Evolutionary conservation across 2,113 vertebrate species (phyloP).

Genomic region (Centropristis striata): DNA sequence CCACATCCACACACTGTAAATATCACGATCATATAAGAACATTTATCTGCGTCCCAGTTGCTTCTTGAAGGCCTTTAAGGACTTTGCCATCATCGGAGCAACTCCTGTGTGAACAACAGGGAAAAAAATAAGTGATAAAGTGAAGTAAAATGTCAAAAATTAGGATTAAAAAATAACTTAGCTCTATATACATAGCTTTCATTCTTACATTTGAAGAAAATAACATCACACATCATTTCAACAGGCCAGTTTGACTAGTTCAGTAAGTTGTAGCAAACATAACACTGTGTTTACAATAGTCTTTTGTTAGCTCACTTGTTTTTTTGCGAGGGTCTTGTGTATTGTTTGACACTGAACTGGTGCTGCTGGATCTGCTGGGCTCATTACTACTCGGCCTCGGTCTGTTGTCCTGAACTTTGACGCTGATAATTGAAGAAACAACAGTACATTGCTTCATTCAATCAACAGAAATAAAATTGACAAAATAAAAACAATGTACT

Average conservation of each 20-base stretch:
- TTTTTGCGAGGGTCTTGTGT: slow-evolving; percentile 82
- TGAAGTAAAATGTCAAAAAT: neutral
- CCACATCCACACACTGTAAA: slow-evolving; percentile 19
- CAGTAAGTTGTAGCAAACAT: neutral
- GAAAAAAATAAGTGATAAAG: neutral
- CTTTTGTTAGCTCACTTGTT: slow-evolving; percentile 84
- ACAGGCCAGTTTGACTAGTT: neutral
- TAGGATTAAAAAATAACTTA: neutral
- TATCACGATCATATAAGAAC: slow-evolving; percentile 4
- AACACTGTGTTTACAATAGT: neutral
- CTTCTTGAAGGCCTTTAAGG: slow-evolving; percentile 87
- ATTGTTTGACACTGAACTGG: slow-evolving; percentile 59
- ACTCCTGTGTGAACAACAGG: slow-evolving; percentile 79
- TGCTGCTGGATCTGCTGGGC: slow-evolving; percentile 56
- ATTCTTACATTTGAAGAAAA: neutral
- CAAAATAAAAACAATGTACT: neutral
- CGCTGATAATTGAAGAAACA: slow-evolving; percentile 58
- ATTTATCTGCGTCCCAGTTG: slow-evolving; percentile 81
- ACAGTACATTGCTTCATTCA: neutral
- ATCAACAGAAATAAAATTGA: neutral
- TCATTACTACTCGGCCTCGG: slow-evolving; percentile 64
- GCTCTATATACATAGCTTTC: neutral
- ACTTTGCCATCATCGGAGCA: slow-evolving; percentile 92
- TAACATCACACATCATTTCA: neutral
- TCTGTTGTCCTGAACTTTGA: slow-evolving; percentile 72